Conservation (phyloP, 2,113 vertebrate species). For the Bombycilla garrulus region DNA sequence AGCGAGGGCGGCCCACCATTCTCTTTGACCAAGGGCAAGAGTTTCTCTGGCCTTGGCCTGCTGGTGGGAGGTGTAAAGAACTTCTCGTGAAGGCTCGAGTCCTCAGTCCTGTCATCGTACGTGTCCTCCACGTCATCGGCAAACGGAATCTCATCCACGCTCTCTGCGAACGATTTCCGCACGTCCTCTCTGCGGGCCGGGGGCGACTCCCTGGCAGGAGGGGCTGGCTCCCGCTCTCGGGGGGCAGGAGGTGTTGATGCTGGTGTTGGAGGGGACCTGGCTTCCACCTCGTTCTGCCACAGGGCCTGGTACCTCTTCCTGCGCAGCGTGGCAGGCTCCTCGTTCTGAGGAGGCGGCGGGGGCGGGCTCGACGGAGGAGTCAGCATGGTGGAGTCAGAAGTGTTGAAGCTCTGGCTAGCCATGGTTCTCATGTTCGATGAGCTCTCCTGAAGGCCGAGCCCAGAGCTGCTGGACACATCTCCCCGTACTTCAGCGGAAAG, state of each 20-base stretch:
- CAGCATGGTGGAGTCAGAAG: constrained; percentile 91
- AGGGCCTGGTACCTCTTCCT: constrained; percentile 76
- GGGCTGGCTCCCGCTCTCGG: constrained; percentile 1
- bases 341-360: constrained; percentile 86
- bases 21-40: constrained; percentile 78
- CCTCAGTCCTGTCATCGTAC: constrained; percentile 85
- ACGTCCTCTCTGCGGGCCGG: constrained; percentile 68
- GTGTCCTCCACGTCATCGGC: constrained; percentile 94
- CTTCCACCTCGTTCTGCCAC: constrained; percentile 75
- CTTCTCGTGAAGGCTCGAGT: constrained; percentile 79
- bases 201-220: constrained; percentile 62
- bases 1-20: constrained; percentile 80
- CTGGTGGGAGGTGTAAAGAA: constrained; percentile 87
- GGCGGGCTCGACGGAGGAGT: constrained; percentile 96
- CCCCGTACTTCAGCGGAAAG: constrained; percentile 74
- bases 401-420: constrained; percentile 88
- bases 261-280: constrained; percentile 33
- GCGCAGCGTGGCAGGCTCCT: constrained; percentile 86
- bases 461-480: constrained; percentile 89
- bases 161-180: constrained; percentile 93
- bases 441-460: constrained; percentile 89
- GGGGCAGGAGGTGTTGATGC: not conserved
- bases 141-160: constrained; percentile 94
- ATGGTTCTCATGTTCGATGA: constrained; percentile 81
- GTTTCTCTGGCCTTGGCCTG: constrained; percentile 66